Base-by-base conservation (phyloP, 1,140 invertebrate genomes). In the Drosophila persimilis region DNA sequence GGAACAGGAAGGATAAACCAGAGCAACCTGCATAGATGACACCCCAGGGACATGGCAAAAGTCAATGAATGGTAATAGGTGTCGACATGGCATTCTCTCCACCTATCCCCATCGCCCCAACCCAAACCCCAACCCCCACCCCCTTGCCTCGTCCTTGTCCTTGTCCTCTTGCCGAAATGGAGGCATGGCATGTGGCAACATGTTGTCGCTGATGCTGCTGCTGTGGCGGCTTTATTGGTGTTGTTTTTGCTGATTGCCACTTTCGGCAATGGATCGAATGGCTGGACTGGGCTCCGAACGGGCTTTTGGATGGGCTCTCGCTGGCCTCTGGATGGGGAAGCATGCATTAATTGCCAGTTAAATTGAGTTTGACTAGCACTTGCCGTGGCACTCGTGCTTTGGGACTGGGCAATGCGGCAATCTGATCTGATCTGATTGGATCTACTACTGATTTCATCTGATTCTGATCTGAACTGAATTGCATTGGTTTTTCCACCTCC, bases 21-120 rank as follows among this genome's bases (percentile, higher is more conserved):
- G 83, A 81, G 80, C 85, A 77, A 85, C 77, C 85, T 89, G 80
- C 80, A 89, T 84, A 89, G 86, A 89, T 89, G 86, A 89, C 86
- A 89, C 86, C 86, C 86, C 86, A 89, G 86, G 86, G 86, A 86
- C 78, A 77, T 86, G 81, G 65, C 81, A 80, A 83, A 86, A 86
- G 83, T 86, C 83, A 86, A 86, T 86, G 83, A 86, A 86, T 86
- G 83, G 83, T 86, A 86, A 86, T 86, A 86, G 83, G 83, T 88
- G 83, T 86, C 81, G 81, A 86, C 81, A 86, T 81, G 81, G 83
- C 74, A 70, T 64, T 73, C 53, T 44, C 53, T 60, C 22, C 44
- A 15, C 54, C 43, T 4, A 56, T n/a, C 9, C 15, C 13, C 39
- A 44, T 4, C 3, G 24, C 24, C 6, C 44, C 44, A n/a, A 9